Evolutionary conservation across 37 sponge, comb jelly and placozoan genomes (phyloP), one percentile per base, ranked within the genome.

Genomic region (Geodia barretti): DNA sequence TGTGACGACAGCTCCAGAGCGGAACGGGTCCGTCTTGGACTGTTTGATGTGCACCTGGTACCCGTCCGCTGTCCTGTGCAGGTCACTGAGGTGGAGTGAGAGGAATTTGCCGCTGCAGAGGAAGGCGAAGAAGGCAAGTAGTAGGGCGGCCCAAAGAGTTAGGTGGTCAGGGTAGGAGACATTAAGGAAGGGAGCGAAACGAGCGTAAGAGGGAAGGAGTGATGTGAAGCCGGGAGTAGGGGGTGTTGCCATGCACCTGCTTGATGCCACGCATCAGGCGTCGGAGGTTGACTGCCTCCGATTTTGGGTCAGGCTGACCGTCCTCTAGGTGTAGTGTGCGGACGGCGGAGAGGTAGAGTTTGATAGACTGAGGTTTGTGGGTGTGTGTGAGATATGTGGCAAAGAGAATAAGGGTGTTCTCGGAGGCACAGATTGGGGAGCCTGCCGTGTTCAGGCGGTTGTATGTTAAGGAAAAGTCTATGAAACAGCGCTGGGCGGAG

Each of bases 11-110:
- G 23, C 8, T 3, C 75, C 75, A 2, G 38, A 2, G 25, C 21
- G 2, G 4, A 43, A 47, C 4, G 75, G 75, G 75, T 74, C 75
- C 4, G 75, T 74, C 54, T 74, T 74, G 2, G 75, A 74, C 47
- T 42, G 19, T 39, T 4, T 2, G 25, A 74, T 69, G 2, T 9
- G n/a, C 4, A 62, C 26, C 26, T 2, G 7, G 64, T 28, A 2
- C 9, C 7, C 64, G 1, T 5, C 64, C n/a, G 3, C n/a, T 5
- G 3, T 2, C 9, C 7, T n/a, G 4, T 3, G 3, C 1, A 5
- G 3, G 64, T 62, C 64, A n/a, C 26, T 28, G 1, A 9, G 75
- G 2, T 11, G 42, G 8, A 47, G 4, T 43, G 75, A 42, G 30
- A 47, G 11, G 4, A 74, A 17, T 28, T 74, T 35, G 4, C 4